Evolutionary conservation across 92 coral and sea anemone genomes (phyloP).

Genomic region (Pocillopora meandrina): DNA sequence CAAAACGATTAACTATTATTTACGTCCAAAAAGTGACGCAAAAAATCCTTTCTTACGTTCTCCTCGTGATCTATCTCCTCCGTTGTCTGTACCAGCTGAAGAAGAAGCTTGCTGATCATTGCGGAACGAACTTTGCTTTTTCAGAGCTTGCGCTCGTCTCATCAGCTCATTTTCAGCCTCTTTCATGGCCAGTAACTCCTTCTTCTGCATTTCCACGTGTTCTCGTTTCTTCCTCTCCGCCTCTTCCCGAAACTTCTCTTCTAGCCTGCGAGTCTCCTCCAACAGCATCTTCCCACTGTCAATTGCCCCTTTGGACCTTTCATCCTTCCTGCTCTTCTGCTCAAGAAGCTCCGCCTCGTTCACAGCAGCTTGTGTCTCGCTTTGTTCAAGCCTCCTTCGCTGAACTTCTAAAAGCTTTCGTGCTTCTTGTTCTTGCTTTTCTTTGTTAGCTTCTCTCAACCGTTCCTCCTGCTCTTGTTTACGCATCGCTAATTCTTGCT

Average conservation of each 20-base stretch:
- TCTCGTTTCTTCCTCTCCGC: constrained; percentile 44
- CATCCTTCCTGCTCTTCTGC: constrained; percentile 31
- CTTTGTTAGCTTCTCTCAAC: constrained; percentile 34
- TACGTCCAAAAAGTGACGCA: constrained; percentile 30
- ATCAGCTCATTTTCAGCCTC: constrained; percentile 57
- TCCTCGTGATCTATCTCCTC: neutral
- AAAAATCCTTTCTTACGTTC: constrained; percentile 37
- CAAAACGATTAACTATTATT: neutral
- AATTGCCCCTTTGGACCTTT: constrained; percentile 21
- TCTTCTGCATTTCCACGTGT: constrained; percentile 53
- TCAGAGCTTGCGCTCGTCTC: constrained; percentile 22
- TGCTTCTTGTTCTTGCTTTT: constrained; percentile 43
- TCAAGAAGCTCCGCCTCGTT: constrained; percentile 31
- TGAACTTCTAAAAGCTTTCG: constrained; percentile 51
- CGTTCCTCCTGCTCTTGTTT: constrained; percentile 54
- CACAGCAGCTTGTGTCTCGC: constrained; percentile 28
- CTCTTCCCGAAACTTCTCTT: constrained; percentile 63
- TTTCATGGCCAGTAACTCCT: constrained; percentile 45
- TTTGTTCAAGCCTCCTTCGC: constrained; percentile 14
- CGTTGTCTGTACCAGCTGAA: neutral
- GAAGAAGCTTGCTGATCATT: neutral
- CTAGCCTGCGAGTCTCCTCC: constrained; percentile 22
- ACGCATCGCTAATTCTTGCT: constrained; percentile 27
- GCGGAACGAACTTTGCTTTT: neutral
- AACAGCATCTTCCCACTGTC: constrained; percentile 34